Evolutionary conservation across 2,888 invertebrate species (phyloP), one percentile per base, ranked within the genome.

Genomic region (Volucella zonaria): DNA sequence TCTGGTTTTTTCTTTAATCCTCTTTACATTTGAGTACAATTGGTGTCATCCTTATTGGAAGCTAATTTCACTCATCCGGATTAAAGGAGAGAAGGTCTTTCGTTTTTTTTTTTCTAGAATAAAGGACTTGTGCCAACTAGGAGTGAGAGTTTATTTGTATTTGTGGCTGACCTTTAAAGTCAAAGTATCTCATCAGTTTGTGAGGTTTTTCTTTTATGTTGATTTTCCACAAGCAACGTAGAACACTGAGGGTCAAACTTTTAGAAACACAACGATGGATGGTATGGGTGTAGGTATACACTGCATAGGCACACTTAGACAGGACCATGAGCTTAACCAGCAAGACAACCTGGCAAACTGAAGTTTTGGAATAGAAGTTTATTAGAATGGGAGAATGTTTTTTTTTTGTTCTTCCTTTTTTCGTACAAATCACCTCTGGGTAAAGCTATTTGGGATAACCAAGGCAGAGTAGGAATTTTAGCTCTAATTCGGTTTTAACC

Each of bases 351-450:
- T 47, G 62, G n/a, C 54, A 14, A 43, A 43, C 43, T 45, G 42
- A 43, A 68, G 43, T 49, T n/a, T 68, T 56, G 11, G 40, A 43
- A 31, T 56, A 23, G 45, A 56, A 68, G 54, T 68, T 68, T 68
- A 68, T 68, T 68, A 45, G 56, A 56, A 31, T 56, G 67, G 54
- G 14, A 11, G 11, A 56, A 54, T 23, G 31, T 31, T 31, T 6
- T 31, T 23, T 23, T 23, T 31, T 31, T 31, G 31, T 54, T 56
- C 15, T 54, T 47, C 15, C 11, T 6, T 14, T 14, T 49, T 49
- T 49, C 12, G 8, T 18, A 12, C 43, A 43, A 43, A 43, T 8
- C 43, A 43, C 12, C 31, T 10, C 4, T 59, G 42, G 59, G 43
- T 59, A 15, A 12, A 12, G 40, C 43, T 42, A 14, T 31, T 64